phyloP scores from a whole-genome alignment of 1,140 invertebrate genomes.

The Halesus radiatus region DNA sequence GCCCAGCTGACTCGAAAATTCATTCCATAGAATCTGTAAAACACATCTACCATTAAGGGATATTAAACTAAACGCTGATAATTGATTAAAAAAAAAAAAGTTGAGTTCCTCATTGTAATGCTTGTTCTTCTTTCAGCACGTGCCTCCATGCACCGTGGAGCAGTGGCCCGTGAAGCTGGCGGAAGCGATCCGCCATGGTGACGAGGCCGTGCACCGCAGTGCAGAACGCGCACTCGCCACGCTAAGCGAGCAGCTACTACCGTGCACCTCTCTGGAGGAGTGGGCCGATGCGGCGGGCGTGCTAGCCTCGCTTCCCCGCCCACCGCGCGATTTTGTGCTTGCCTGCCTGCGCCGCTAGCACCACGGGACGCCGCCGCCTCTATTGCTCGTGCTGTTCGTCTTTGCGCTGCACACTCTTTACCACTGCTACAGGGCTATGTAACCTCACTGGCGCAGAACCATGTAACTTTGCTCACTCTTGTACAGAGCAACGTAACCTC shows the following conservation, averaged over 20 bases:
- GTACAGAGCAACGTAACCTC: too few species aligned
- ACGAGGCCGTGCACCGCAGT: conserved; percentile 89
- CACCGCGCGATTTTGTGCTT: not conserved
- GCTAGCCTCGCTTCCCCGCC: conserved; percentile 14
- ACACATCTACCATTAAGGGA: too few species aligned
- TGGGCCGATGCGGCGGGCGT: conserved; percentile 89
- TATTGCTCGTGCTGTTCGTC: not conserved
- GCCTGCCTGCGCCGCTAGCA: conserved; percentile 3
- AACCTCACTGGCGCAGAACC: too few species aligned
- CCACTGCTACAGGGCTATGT: too few species aligned
- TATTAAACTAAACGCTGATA: too few species aligned
- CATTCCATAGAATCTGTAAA: too few species aligned
- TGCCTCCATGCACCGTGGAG: conserved; percentile 80
- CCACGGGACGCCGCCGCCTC: not conserved
- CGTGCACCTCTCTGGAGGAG: conserved; percentile 90
- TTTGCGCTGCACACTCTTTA: not conserved
- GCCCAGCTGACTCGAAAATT: too few species aligned
- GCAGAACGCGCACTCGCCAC: conserved; percentile 85
- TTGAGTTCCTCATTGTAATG: too few species aligned
- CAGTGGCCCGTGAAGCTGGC: conserved; percentile 91
- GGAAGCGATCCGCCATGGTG: conserved; percentile 94
- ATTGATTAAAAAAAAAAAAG: too few species aligned
- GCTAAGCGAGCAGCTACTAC: conserved; percentile 91
- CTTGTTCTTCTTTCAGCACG: conserved; percentile 56
- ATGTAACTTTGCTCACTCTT: too few species aligned